phyloP scores from a whole-genome alignment of 1,140 invertebrate genomes.

The Andricus grossulariae region DNA sequence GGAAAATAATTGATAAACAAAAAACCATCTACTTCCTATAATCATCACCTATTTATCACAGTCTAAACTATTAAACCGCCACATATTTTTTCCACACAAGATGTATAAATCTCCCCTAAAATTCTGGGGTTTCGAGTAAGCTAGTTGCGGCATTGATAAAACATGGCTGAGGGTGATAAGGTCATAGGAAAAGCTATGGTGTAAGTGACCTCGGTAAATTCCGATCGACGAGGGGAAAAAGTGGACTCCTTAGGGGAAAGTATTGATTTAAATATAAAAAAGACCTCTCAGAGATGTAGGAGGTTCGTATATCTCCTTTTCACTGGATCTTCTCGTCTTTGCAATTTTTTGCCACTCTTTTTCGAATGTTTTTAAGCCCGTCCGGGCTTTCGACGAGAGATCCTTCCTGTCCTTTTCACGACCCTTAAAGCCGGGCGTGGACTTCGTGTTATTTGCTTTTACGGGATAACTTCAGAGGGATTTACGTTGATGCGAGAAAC shows the following conservation, averaged over 20 bases:
- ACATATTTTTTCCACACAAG: too few species aligned
- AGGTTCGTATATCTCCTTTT: not conserved
- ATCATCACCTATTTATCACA: too few species aligned
- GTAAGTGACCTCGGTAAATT: conserved; percentile 18
- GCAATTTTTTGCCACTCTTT: not conserved
- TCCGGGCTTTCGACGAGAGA: not conserved
- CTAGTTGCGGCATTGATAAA: too few species aligned
- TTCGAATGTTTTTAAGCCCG: conserved; percentile 12
- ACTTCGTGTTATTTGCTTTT: conserved; percentile 21
- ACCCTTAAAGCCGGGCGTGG: not conserved
- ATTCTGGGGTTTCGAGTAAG: too few species aligned
- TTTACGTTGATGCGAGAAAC: not conserved
- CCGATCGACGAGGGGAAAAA: conserved; percentile 7
- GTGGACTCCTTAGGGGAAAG: not conserved
- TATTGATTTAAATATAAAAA: conserved; percentile 30
- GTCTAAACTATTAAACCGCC: too few species aligned
- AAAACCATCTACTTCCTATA: too few species aligned
- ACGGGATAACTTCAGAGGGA: not conserved
- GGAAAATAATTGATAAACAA: too few species aligned
- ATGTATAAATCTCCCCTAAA: too few species aligned
- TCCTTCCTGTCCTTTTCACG: conserved; percentile 7
- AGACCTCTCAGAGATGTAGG: not conserved
- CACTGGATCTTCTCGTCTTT: conserved; percentile 1
- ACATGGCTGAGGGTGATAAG: not conserved
- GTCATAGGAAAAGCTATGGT: conserved; percentile 3